Conservation (phyloP, 2,888 invertebrate genomes). For the Actias luna region DNA sequence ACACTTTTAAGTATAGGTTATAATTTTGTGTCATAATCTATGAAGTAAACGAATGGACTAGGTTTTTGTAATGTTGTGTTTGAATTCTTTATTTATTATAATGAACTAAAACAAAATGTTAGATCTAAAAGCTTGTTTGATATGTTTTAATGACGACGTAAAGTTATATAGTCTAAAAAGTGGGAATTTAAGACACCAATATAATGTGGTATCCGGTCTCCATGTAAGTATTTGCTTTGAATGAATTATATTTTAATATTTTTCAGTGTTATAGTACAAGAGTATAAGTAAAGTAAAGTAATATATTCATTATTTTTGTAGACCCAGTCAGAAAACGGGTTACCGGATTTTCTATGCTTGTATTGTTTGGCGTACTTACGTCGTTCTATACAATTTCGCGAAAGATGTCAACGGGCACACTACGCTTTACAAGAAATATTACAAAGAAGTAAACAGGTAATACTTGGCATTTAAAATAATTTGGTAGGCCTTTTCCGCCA, state of each 20-base stretch:
- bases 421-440: conserved; percentile 59
- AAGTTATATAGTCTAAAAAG: conserved; percentile 57
- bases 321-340: conserved; percentile 49
- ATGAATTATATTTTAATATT: neutral
- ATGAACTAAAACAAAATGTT: conserved; percentile 43
- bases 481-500: neutral
- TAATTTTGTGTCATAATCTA: no score
- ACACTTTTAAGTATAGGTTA: no score
- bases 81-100: conserved; percentile 5
- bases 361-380: conserved; percentile 56
- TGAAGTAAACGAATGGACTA: neutral
- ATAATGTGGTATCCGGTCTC: conserved; percentile 60
- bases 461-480: neutral
- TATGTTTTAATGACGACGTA: conserved; percentile 59
- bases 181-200: conserved; percentile 54
- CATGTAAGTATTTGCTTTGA: conserved; percentile 45
- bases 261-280: conserved; percentile 9
- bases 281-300: conserved; percentile 8
- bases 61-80: neutral
- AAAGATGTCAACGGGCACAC: conserved; percentile 65
- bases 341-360: conserved; percentile 64
- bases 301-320: conserved; percentile 37
- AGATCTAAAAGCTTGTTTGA: conserved; percentile 60
- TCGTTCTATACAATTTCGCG: conserved; percentile 56
- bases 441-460: conserved; percentile 57